phyloP scores from a whole-genome alignment of 1,140 invertebrate species.

The Lysiphlebus fabarum region DNA sequence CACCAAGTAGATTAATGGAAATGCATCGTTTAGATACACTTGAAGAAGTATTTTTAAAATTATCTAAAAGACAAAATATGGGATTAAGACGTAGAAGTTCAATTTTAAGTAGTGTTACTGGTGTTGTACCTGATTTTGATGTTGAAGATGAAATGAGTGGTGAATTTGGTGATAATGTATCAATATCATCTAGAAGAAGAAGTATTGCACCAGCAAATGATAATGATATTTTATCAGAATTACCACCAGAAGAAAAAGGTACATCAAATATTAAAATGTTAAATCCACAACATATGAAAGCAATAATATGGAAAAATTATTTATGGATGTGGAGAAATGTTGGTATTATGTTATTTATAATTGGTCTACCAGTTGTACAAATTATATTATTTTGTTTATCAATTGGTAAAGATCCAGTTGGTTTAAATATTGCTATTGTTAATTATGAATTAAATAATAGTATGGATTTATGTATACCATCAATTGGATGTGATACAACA shows the following conservation, averaged over 20 bases:
- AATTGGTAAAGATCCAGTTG: constrained; percentile 85
- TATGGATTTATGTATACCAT: constrained; percentile 51
- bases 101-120: constrained; percentile 68
- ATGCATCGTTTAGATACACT: constrained; percentile 76
- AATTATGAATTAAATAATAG: constrained; percentile 73
- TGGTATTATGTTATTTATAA: constrained; percentile 85
- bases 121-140: constrained; percentile 57
- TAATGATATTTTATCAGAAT: constrained; percentile 40
- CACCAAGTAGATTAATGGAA: constrained; percentile 74
- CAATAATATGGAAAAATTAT: constrained; percentile 89
- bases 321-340: constrained; percentile 87
- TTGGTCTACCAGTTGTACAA: constrained; percentile 87
- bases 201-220: constrained; percentile 55
- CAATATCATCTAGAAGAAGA: constrained; percentile 64
- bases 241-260: constrained; percentile 48
- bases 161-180: constrained; percentile 81
- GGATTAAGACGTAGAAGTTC: constrained; percentile 74
- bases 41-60: constrained; percentile 90
- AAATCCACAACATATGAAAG: constrained; percentile 71
- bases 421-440: constrained; percentile 79
- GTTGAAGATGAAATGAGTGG: constrained; percentile 77
- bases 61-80: constrained; percentile 79
- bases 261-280: constrained; percentile 60
- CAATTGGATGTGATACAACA: constrained; percentile 62
- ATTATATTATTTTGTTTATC: constrained; percentile 92